Percentiles rank a stretch among this genome's conserved stretches.
These are phyloP conservation scores for Argyresthia albistria DNA, from an alignment of 2,888 invertebrate genomes.

Conservation along the genomic window DNA sequence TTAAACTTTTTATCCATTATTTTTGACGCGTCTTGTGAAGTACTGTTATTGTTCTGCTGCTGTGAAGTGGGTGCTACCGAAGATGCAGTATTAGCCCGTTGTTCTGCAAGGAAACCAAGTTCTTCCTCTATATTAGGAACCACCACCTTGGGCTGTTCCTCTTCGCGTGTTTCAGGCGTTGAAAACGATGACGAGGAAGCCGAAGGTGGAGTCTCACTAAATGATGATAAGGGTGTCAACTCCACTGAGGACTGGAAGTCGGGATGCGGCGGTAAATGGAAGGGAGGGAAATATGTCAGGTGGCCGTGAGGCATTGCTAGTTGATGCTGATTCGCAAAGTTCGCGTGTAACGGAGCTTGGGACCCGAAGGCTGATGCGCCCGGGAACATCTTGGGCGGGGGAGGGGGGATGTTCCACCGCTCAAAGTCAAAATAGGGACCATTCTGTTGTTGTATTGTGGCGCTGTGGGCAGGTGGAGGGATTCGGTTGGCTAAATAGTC, in stretches of 20 bases:
- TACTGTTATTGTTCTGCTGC: conserved; percentile 60
- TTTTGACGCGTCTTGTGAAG: conserved; percentile 64
- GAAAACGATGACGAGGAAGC: conserved; percentile 71
- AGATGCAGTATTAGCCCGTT: conserved; percentile 64
- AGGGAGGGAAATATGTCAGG: conserved; percentile 84
- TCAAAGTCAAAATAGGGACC: conserved; percentile 86
- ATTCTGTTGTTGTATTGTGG: conserved; percentile 74
- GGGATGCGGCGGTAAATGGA: conserved; percentile 79
- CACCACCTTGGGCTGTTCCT: conserved; percentile 86
- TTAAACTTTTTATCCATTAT: conserved; percentile 75
- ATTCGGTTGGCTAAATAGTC: conserved; percentile 74
- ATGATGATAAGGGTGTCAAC: conserved; percentile 73
- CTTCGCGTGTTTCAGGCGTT: conserved; percentile 73
- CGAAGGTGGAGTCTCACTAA: conserved; percentile 73
- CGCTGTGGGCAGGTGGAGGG: conserved; percentile 82
- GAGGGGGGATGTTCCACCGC: conserved; percentile 83
- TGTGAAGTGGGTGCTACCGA: conserved; percentile 67
- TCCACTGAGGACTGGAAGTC: conserved; percentile 78
- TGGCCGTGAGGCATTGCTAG: conserved; percentile 79
- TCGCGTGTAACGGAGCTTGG: conserved; percentile 71
- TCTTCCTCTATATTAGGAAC: conserved; percentile 93
- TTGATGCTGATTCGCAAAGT: conserved; percentile 75
- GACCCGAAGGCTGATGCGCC: conserved; percentile 71
- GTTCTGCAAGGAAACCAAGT: conserved; percentile 83
- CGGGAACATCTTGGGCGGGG: conserved; percentile 79